Evolutionary conservation across 2,113 vertebrate species (phyloP), one percentile per base, ranked within the genome.

Genomic region (Conger conger): DNA sequence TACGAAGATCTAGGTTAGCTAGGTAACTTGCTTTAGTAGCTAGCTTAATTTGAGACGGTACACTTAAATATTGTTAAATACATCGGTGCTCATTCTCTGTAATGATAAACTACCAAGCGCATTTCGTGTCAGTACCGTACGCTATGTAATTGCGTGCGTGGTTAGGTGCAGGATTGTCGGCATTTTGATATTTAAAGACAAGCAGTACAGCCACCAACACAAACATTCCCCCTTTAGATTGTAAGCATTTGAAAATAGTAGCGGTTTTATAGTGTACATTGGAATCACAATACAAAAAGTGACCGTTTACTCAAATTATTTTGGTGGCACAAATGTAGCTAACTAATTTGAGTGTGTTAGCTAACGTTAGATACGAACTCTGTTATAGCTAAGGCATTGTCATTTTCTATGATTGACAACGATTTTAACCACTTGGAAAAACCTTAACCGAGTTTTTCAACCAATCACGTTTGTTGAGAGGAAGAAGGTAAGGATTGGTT

Each of bases 391-490:
- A 79, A 89, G 80, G 90, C 89, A 92, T 93, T 94, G 93, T 91
- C 93, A 90, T 89, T 86, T 87, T 73, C 9, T 35, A 88, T 94
- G 93, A 95, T 88, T 94, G 94, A 94, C 95, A 94, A 63, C 86
- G 78, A 87, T 18, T 86, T 88, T 90, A 82, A 92, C 94, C 86
- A 94, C 90, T 95, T 83, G 88, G 83, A 89, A 88, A 87, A 68
- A 82, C 77, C 81, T 88, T 81, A 87, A 87, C 86, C 88, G 89
- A 83, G 90, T 82, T 30, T 83, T 35, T 85, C 86, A 87, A 60
- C 88, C 89, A 87, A 87, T 86, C 93, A 91, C 91, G 45, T 86
- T 83, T 78, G 84, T 80, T 82, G 63, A 76, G 82, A 76, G 86
- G 89, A 85, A 88, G 85, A 73, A 91, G 94, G 60, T 82, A 83